phyloP scores from a whole-genome alignment of 2,888 invertebrate genomes.

The Tinea semifulvella region DNA sequence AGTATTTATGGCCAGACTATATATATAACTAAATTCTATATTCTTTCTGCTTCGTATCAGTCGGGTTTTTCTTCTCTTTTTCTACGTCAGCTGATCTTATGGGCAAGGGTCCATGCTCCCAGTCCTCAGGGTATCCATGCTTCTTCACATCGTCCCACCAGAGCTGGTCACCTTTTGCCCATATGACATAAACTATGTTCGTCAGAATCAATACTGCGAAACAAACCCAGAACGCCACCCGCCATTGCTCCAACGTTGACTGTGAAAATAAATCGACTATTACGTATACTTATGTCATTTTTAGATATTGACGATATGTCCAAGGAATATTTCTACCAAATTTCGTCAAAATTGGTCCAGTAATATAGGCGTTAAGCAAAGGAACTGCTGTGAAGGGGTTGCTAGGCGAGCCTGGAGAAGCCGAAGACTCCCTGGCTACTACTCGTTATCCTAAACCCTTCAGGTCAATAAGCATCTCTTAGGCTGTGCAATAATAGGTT shows the following conservation, averaged over 20 bases:
- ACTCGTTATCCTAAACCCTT: too few relatives aligned
- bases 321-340: too few relatives aligned
- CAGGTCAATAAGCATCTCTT: too few relatives aligned
- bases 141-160: slow-evolving; percentile 76
- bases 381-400: too few relatives aligned
- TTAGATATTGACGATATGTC: too few relatives aligned
- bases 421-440: too few relatives aligned
- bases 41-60: background rate
- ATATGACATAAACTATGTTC: slow-evolving; percentile 73
- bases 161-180: slow-evolving; percentile 80
- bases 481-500: too few relatives aligned
- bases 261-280: slow-evolving; percentile 32
- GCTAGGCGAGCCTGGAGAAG: too few relatives aligned
- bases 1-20: too few relatives aligned
- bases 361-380: too few relatives aligned
- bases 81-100: background rate
- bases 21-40: slow-evolving; percentile 3
- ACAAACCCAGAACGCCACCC: slow-evolving; percentile 82
- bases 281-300: too few relatives aligned
- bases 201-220: slow-evolving; percentile 65
- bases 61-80: background rate
- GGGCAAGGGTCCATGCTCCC: slow-evolving; percentile 41
- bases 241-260: slow-evolving; percentile 76
- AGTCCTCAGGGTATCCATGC: slow-evolving; percentile 44
- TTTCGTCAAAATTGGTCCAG: too few relatives aligned